phyloP scores from a whole-genome alignment of 2,113 vertebrate species.

The Eublepharis macularius region DNA sequence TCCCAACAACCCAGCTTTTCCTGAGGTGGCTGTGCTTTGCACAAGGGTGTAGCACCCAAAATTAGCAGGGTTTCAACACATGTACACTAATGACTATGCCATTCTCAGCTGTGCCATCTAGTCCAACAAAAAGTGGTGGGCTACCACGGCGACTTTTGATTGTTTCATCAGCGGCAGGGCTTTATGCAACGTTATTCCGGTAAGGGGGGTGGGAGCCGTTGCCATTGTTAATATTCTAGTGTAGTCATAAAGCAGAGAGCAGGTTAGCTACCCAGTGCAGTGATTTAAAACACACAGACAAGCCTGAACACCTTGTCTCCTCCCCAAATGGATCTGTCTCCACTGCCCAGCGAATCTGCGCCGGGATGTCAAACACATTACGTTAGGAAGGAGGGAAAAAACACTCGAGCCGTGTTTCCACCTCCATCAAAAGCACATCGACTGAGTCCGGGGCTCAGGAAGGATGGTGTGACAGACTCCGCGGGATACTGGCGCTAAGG shows the following conservation, averaged over 20 bases:
- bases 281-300: not conserved
- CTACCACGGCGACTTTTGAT: not conserved
- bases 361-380: not conserved
- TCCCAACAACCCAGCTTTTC: not conserved
- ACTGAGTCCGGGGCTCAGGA: not conserved
- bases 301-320: accelerated
- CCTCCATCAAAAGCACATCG: not conserved
- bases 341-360: not conserved
- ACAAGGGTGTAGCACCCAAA: not conserved
- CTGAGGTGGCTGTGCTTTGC: not conserved
- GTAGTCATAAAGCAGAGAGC: constrained; percentile 6
- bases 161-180: constrained; percentile 8
- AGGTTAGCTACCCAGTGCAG: not conserved
- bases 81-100: not conserved
- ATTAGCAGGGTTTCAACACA: not conserved
- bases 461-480: not conserved
- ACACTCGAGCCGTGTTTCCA: no score
- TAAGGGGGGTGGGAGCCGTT: constrained; percentile 21
- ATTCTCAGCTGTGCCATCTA: constrained; percentile 55
- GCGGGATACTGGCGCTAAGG: not conserved
- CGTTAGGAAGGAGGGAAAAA: not conserved
- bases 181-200: constrained; percentile 17
- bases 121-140: constrained; percentile 6
- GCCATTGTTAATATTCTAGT: constrained; percentile 30
- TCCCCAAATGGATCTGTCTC: not conserved